Percentiles rank a stretch among this genome's conserved stretches.
These are phyloP conservation scores for Mylabris sibirica DNA, from an alignment of 2,888 invertebrate genomes.

Conservation along the genomic window DNA sequence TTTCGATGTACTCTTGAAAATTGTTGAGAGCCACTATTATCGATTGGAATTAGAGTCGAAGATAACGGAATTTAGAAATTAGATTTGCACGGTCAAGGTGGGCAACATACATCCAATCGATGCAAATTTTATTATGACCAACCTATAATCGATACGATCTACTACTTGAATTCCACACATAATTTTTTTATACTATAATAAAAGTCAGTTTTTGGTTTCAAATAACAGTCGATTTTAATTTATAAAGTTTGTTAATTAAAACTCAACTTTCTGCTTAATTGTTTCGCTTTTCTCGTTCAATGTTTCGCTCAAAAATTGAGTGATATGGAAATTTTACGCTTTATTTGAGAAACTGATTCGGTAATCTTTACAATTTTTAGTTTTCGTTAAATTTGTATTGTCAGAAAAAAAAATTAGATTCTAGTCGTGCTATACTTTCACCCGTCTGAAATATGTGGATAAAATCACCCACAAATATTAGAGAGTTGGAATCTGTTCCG, in stretches of 20 bases:
- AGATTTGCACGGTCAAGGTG: constrained; percentile 1
- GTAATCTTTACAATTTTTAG: too few relatives aligned
- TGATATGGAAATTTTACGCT: background rate
- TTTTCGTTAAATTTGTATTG: too few relatives aligned
- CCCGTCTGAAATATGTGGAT: background rate
- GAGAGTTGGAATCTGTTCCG: background rate
- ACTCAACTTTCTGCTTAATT: background rate
- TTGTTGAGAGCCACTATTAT: too few relatives aligned
- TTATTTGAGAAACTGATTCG: background rate
- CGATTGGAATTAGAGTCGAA: too few relatives aligned
- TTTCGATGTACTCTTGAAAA: too few relatives aligned
- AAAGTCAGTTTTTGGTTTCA: background rate
- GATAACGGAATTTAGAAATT: too few relatives aligned
- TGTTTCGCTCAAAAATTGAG: background rate
- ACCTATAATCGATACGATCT: background rate
- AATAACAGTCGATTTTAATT: background rate
- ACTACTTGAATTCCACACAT: background rate
- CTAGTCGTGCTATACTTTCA: background rate
- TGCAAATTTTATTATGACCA: too few relatives aligned
- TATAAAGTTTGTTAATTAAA: constrained; percentile 6
- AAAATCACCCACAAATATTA: background rate
- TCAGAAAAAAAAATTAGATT: too few relatives aligned
- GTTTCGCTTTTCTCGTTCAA: background rate
- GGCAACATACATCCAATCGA: too few relatives aligned
- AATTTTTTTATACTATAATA: background rate